Evolutionary conservation across 2,113 vertebrate genomes (phyloP).

Genomic region (Centropus unirufus): DNA sequence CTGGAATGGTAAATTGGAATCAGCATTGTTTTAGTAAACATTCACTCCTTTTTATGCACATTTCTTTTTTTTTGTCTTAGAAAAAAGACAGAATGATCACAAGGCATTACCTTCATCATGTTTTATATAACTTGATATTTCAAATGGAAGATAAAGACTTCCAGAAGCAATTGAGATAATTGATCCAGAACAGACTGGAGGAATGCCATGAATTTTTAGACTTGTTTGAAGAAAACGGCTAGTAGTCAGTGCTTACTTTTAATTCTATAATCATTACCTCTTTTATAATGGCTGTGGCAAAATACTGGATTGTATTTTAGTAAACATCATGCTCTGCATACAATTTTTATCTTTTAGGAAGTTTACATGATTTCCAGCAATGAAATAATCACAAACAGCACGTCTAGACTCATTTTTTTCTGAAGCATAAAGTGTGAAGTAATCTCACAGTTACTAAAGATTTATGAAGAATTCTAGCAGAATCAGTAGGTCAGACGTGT

Average conservation of each 20-base stretch:
- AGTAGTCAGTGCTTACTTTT: not conserved
- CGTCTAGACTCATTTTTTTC: not conserved
- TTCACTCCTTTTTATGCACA: not conserved
- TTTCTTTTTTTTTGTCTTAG: slow-evolving; percentile 6
- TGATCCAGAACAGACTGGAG: slow-evolving; percentile 47
- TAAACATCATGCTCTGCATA: not conserved
- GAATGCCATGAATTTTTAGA: not conserved
- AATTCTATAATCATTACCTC: not conserved
- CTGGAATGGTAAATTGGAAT: not conserved
- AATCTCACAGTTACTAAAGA: not conserved
- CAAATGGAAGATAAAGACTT: slow-evolving; percentile 65
- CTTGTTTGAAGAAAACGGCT: slow-evolving; percentile 32
- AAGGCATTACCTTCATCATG: slow-evolving; percentile 37
- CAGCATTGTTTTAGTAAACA: not conserved
- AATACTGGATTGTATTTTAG: not conserved
- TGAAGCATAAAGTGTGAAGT: not conserved
- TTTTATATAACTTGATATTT: slow-evolving; percentile 38
- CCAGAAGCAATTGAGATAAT: slow-evolving; percentile 60
- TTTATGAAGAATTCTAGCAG: not conserved
- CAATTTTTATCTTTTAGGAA: not conserved
- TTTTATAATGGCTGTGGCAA: not conserved
- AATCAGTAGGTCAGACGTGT: not conserved
- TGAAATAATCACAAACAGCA: not conserved
- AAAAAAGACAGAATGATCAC: slow-evolving; percentile 18
- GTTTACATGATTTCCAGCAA: not conserved